Percentiles rank a stretch among this genome's conserved stretches.
These are phyloP conservation scores for Myopa testacea DNA, from an alignment of 2,888 invertebrate species.

Conservation along the genomic window DNA sequence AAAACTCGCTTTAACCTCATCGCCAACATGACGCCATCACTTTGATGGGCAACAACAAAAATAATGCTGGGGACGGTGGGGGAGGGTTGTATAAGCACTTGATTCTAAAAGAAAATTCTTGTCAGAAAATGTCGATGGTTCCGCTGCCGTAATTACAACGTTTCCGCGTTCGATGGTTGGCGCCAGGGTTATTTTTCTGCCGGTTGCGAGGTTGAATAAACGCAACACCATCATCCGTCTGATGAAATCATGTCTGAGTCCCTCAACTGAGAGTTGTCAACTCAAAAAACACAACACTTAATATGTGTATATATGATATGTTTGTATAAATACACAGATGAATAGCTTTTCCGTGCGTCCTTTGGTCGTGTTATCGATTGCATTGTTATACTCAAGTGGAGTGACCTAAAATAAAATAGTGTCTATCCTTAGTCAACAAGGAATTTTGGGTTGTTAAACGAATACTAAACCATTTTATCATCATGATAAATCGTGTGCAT, in stretches of 20 bases:
- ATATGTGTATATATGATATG: no score
- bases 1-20: not conserved
- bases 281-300: not conserved
- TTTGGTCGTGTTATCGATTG: no score
- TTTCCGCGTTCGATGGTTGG: not conserved
- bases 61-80: not conserved
- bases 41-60: no score
- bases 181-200: no score
- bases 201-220: not conserved
- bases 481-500: no score
- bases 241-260: conserved; percentile 29
- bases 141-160: not conserved
- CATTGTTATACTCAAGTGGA: no score
- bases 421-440: no score
- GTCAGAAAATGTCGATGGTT: not conserved
- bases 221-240: not conserved
- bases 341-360: no score
- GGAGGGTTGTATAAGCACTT: conserved; percentile 6
- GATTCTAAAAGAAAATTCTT: conserved; percentile 4
- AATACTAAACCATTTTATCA: no score
- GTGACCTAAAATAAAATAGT: no score
- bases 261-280: conserved; percentile 30
- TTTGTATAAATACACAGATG: no score
- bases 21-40: conserved; percentile 26
- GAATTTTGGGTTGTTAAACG: no score